These are phyloP conservation scores for Eupithecia vulgata DNA, from an alignment of 2,888 invertebrate species.

Conservation along the genomic window DNA sequence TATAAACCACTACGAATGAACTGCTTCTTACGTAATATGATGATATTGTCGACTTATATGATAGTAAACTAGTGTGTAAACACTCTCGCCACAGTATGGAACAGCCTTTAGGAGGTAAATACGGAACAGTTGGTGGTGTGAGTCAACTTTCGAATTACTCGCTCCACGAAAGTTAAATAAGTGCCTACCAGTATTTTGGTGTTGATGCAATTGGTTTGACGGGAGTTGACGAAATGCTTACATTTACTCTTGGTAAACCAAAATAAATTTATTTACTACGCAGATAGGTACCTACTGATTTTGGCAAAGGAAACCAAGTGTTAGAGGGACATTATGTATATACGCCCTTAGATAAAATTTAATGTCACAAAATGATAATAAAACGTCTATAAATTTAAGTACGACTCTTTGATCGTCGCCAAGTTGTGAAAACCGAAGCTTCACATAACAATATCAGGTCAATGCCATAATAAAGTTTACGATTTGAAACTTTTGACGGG, in stretches of 20 bases:
- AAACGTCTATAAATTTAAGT: neutral
- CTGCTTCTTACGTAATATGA: neutral
- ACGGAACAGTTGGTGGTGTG: constrained; percentile 24
- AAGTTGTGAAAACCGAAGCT: neutral
- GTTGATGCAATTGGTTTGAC: constrained; percentile 17
- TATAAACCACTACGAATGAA: neutral
- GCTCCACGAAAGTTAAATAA: constrained; percentile 11
- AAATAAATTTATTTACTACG: neutral
- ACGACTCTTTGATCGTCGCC: neutral
- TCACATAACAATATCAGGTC: constrained; percentile 4
- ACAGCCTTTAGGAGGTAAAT: constrained; percentile 8
- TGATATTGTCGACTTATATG: too few relatives aligned
- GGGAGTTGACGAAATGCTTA: constrained; percentile 12
- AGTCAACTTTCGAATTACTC: constrained; percentile 12
- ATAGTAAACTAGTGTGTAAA: too few relatives aligned
- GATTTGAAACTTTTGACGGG: constrained; percentile 24
- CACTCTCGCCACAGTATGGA: neutral
- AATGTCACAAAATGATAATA: neutral
- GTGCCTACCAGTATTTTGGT: constrained; percentile 7
- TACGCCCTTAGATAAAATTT: neutral
- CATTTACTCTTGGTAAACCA: neutral
- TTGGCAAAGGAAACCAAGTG: neutral
- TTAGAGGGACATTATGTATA: neutral
- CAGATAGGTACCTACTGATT: too few relatives aligned
- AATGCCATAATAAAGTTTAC: constrained; percentile 19